Base-by-base conservation (phyloP, 2,797 vertebrate species). In the Protonibea diacanthus region DNA sequence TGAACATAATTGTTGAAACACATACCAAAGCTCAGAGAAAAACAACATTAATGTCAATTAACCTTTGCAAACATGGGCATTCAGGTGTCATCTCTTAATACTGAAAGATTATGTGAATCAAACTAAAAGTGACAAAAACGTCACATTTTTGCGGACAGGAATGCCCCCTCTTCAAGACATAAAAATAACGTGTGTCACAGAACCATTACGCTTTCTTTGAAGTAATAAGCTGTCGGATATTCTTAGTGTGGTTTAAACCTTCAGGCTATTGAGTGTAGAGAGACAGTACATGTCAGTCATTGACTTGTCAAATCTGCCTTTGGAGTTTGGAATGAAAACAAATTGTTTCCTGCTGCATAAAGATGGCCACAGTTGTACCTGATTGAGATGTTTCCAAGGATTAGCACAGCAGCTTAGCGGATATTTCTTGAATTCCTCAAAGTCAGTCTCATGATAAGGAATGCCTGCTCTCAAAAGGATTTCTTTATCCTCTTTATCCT, bases 261-360 rank as follows among this genome's bases (percentile, higher is more conserved):
- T 57, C 1, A 20, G 52, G 52, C 59, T 23, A 13, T 14, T 25
- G 12, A n/a, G 9, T 9, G 33, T 9, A 38, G 8, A 38, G 21
- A 25, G 29, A 27, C 18, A 40, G 25, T 55, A 20, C 6, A 13
- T 25, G 42, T 38, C 25, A 1, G 2, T 45, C n/a, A 1, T 21
- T 27, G 71, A n/a, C 52, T 40, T 74, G 40, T 64, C 11, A 74
- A n/a, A 57, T 57, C 71, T 29, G 40, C n/a, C 44, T 65, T 65
- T 40, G 44, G 21, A 65, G 11, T 65, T 44, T 49, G 61, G 52
- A 64, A 49, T 25, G 13, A 57, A 74, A 64, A 63, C 51, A 63
- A 45, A 42, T n/a, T 4, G 29, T 25, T 65, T 57, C 61, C 53
- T n/a, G 52, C 52, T 4, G 17, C 44, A 14, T 1, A 64, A 23